These are phyloP conservation scores for Parasteatoda tepidariorum DNA, from an alignment of 1,140 invertebrate genomes.

Conservation along the genomic window DNA sequence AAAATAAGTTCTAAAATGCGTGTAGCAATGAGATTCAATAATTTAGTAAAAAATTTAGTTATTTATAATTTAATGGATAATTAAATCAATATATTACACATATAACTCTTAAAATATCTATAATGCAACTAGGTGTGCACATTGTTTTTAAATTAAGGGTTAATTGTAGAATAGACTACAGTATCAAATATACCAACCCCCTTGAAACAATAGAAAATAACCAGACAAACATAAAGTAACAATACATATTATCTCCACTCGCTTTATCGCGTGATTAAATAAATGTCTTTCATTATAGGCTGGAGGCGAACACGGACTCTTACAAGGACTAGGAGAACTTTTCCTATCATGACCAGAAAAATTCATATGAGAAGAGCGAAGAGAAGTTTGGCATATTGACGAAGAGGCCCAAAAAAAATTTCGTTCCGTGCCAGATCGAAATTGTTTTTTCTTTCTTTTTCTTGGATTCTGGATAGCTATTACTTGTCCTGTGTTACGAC, in stretches of 20 bases:
- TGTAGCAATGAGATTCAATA: too few relatives aligned
- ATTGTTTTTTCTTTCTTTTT: not conserved
- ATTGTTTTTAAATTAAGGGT: too few relatives aligned
- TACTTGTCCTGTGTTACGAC: conserved; percentile 23
- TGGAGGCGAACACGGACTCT: not conserved
- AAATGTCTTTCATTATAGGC: not conserved
- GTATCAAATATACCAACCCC: not conserved
- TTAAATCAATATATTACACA: too few relatives aligned
- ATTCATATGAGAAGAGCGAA: not conserved
- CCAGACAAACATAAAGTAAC: not conserved
- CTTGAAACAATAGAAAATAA: too few relatives aligned
- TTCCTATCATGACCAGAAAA: conserved; percentile 13
- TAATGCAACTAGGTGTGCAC: too few relatives aligned
- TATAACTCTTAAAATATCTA: too few relatives aligned
- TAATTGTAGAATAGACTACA: too few relatives aligned
- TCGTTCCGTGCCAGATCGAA: not conserved
- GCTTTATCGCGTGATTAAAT: not conserved
- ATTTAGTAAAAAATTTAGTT: too few relatives aligned
- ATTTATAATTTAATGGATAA: too few relatives aligned
- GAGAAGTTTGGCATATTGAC: not conserved
- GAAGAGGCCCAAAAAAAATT: conserved; percentile 9
- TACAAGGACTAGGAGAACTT: not conserved
- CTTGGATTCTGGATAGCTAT: conserved; percentile 9
- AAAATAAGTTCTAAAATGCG: too few relatives aligned
- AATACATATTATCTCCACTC: not conserved